Base-by-base conservation (phyloP, 2,113 vertebrate species). In the Pelmatolapia mariae region DNA sequence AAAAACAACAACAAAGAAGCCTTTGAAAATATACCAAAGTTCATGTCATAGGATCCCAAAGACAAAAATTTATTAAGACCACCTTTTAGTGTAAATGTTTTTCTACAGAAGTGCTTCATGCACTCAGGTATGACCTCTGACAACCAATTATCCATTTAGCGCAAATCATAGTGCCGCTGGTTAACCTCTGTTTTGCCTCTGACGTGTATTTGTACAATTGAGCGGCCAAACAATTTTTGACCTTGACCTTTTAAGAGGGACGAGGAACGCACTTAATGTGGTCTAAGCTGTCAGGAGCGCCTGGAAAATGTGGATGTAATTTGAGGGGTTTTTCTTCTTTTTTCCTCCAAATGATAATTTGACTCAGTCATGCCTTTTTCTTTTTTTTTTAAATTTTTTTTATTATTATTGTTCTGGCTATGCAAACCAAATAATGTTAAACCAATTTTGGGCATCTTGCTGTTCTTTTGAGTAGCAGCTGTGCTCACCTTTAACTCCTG, bases 61-160 rank as follows among this genome's bases (percentile, higher is more conserved):
- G 38, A 81, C 29, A 3, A 53, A 86, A 29, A 45, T 31, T 59
- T 8, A 26, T 43, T 57, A 2, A n/a, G 11, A 12, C 82, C 33
- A 4, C 13, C 54, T 38, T 81, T 87, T 3, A 81, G 26, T 19
- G 8, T 3, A 59, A 83, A 83, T 13, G 2, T 29, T 63, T 79
- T 47, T 33, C 3, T 18, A 80, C n/a, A 61, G 19, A 80, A 40
- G 52, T 56, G 33, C 40, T 84, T 50, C 31, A 18, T 43, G 11
- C 50, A 38, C 71, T 81, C 26, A 71, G 52, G 18, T 18, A 52
- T 82, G 83, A 85, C 54, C 59, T 16, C n/a, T 81, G 43, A 57
- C 86, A 31, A 89, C 80, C 59, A 87, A 68, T 89, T 84, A 73
- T 84, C 16, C 84, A 45, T 24, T 80, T 38, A 84, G 79, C 38